Percentiles rank a stretch among this genome's conserved stretches.
These are phyloP conservation scores for Ahaetulla prasina DNA, from an alignment of 2,113 vertebrate genomes.

Conservation along the genomic window DNA sequence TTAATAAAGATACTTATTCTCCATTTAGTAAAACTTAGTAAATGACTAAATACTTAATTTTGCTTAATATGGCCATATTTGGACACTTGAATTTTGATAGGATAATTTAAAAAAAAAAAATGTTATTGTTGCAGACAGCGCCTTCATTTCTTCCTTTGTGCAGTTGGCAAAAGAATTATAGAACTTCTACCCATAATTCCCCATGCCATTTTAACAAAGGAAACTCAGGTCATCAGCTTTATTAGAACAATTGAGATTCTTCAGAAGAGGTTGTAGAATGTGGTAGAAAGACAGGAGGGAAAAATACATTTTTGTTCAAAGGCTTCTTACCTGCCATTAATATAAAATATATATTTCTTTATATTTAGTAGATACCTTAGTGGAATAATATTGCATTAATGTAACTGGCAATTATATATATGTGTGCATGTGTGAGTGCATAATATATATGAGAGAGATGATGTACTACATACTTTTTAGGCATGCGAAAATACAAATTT, in stretches of 20 bases:
- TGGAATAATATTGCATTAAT: neutral
- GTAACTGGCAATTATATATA: slow-evolving; percentile 29
- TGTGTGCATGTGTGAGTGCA: neutral
- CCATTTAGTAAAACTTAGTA: slow-evolving; percentile 30
- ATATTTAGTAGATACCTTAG: neutral
- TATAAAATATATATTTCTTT: slow-evolving; percentile 24
- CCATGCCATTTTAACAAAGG: neutral
- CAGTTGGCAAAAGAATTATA: neutral
- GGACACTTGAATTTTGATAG: neutral
- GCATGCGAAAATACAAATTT: neutral
- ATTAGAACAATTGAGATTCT: neutral
- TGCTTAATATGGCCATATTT: neutral
- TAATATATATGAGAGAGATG: neutral
- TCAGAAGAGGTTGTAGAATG: neutral
- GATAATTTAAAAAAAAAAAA: neutral
- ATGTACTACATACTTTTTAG: slow-evolving; percentile 1
- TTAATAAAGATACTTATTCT: slow-evolving; percentile 6
- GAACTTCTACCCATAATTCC: neutral
- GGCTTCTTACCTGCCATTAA: neutral
- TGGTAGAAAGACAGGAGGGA: neutral
- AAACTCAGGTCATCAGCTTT: neutral
- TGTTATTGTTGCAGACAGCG: neutral
- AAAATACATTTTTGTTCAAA: neutral
- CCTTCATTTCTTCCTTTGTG: neutral
- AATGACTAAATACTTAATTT: slow-evolving; percentile 20